Base-by-base conservation (phyloP, 2,888 invertebrate species). In the Trachelus iudaicus region DNA sequence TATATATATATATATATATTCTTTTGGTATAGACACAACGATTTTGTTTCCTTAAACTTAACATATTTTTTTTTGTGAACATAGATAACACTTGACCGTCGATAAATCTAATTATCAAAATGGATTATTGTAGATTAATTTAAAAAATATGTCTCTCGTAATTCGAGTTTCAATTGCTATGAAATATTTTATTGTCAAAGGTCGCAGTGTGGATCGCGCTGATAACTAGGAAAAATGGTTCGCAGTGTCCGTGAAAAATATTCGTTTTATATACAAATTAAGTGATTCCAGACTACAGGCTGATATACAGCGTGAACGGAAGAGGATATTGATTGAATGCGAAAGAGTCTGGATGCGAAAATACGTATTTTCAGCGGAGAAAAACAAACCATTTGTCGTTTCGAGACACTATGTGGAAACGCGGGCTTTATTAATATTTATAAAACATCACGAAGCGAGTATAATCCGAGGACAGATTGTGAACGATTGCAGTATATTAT, bases 181-280 rank as follows among this genome's bases (percentile, higher is more conserved):
- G 23, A 56, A 56, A 23, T 56, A 56, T 56, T 23, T 56, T 23
- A 56, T 9, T 15, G 40, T 56, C 40, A 56, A 56, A 6, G 40
- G 23, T 56, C 40, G 1, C 40, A 2, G 40, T 9, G 40, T 23
- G 40, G 2, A 56, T 23, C 1, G 15, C 6, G 9, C 40, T 9
- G 40, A 56, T 23, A 56, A 56, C 40, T 2, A 9, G 23, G 6
- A 56, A 23, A 23, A 6, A 23, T 23, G 40, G 40, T 9, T 6
- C 0, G 6, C 23, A 40, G 6, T 40, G 1, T 15, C 30, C 69
- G 15, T 73, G 75, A 34, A 69, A 77, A 77, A 77, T 77, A 73
- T 77, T 77, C 77, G 69, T 77, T 77, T 77, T 77, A 73, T 77
- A 77, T 77, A 77, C 77, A 77, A 77, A 77, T 77, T 77, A 77